Base-by-base conservation (phyloP, 2,113 vertebrate species). In the Notiomystis cincta region DNA sequence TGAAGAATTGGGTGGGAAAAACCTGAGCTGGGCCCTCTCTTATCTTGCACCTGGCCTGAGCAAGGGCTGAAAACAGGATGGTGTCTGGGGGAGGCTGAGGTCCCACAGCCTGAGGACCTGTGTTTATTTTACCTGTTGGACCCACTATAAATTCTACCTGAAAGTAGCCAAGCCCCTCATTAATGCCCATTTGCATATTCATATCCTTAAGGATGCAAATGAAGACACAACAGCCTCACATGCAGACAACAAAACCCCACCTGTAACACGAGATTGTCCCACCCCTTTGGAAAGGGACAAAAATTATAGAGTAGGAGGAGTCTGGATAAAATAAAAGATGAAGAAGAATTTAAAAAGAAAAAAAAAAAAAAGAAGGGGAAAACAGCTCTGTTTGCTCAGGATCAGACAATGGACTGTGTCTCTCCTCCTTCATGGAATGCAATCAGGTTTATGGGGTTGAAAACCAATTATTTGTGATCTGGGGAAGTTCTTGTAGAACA, bases 191-290 rank as follows among this genome's bases (percentile, higher is more conserved):
- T 61, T 76, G 24, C 53, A 60, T 53, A 35, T 35, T 40, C 40
- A 19, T 47, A 40, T 9, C n/a, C 16, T n/a, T 24, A 6, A 47
- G 38, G n/a, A 27, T 54, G 38, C n/a, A 61, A 69, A 82, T 31
- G 53, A 75, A 15, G 87, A 6, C 18, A 45, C 5, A 23, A 16
- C 10, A 1, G 11, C 18, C 28, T n/a, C 42, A 38, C 27, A 3
- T 21, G 27, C 23, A 57, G 25, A 15, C 35, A 72, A 22, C 15
- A 65, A 80, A 57, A 25, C 20, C 13, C 30, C 13, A 7, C 13
- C 33, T n/a, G 4, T 6, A 24, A 58, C 20, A 47, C 0, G 0
- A 1, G 30, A 31, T 13, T 53, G 13, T 15, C 53, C 38, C 20
- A 82, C 13, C 11, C 3, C 13, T 53, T 17, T 25, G 45, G 9